Conservation (phyloP, 2,113 vertebrate genomes). For the Cololabis saira region DNA sequence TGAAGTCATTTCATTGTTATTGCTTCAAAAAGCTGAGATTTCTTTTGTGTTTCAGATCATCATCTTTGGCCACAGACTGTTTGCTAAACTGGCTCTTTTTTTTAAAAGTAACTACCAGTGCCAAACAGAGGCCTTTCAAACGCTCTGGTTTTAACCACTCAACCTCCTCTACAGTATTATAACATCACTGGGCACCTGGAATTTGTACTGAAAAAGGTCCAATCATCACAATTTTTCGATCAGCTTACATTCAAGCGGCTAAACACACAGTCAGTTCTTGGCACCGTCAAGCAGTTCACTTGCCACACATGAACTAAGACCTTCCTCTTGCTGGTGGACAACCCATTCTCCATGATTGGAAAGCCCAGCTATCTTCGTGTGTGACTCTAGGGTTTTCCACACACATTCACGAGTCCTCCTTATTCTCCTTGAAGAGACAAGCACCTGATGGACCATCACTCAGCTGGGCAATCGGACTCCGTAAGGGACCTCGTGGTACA, state of each 20-base stretch:
- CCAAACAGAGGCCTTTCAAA: slow-evolving; percentile 20
- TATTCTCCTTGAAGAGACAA: slow-evolving; percentile 50
- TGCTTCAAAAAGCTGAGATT: slow-evolving; percentile 71
- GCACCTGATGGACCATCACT: slow-evolving; percentile 37
- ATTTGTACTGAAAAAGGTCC: slow-evolving; percentile 17
- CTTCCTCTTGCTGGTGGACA: slow-evolving; percentile 37
- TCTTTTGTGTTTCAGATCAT: slow-evolving; percentile 23
- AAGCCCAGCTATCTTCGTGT: slow-evolving; percentile 34
- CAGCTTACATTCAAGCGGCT: slow-evolving; percentile 17
- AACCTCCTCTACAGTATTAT: slow-evolving; percentile 32
- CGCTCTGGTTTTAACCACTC: slow-evolving; percentile 34
- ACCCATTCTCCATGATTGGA: slow-evolving; percentile 29
- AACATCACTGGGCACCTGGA: slow-evolving; percentile 36
- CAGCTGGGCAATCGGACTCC: slow-evolving; percentile 66
- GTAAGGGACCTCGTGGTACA: slow-evolving; percentile 71
- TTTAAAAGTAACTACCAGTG: slow-evolving; percentile 22
- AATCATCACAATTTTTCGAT: slow-evolving; percentile 14
- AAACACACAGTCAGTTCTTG: slow-evolving; percentile 31
- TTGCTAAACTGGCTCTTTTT: slow-evolving; percentile 41
- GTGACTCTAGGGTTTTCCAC: slow-evolving; percentile 18
- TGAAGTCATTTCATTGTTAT: slow-evolving; percentile 69
- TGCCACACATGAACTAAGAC: slow-evolving; percentile 17
- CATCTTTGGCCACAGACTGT: slow-evolving; percentile 58
- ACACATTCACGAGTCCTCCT: slow-evolving; percentile 17
- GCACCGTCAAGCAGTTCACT: slow-evolving; percentile 33